phyloP scores from a whole-genome alignment of 2,797 vertebrate species.

The Loris lydekkerianus region DNA sequence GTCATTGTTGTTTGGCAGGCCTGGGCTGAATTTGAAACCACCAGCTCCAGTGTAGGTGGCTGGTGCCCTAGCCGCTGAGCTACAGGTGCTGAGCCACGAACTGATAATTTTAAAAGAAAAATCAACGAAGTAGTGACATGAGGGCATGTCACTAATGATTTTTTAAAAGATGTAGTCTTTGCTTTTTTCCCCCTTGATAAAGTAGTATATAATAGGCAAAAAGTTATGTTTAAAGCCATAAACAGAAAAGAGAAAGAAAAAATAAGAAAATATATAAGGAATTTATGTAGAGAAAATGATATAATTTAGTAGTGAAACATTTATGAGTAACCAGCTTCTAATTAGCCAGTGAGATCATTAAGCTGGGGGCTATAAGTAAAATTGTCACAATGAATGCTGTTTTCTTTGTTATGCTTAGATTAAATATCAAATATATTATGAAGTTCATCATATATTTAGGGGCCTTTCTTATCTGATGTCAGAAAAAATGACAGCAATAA shows the following conservation, averaged over 20 bases:
- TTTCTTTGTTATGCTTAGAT: not conserved
- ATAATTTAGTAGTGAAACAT: not conserved
- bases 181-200: not conserved
- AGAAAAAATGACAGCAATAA: constrained; percentile 31
- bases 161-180: constrained; percentile 18
- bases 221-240: constrained; percentile 34
- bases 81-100: not conserved
- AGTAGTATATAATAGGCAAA: not conserved
- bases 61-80: too few relatives aligned
- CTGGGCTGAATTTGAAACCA: too few relatives aligned
- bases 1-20: too few relatives aligned
- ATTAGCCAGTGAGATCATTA: constrained; percentile 31
- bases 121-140: not conserved
- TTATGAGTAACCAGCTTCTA: not conserved
- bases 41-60: too few relatives aligned
- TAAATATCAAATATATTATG: constrained; percentile 9
- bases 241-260: constrained; percentile 15
- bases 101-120: constrained; percentile 25
- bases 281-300: constrained; percentile 40
- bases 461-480: not conserved
- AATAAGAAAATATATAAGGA: not conserved
- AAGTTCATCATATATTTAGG: not conserved
- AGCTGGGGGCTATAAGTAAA: constrained; percentile 15
- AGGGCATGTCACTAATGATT: not conserved
- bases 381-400: not conserved